Evolutionary conservation across 2,113 vertebrate species (phyloP), one percentile per base, ranked within the genome.

Genomic region (Colistium nudipinnis): DNA sequence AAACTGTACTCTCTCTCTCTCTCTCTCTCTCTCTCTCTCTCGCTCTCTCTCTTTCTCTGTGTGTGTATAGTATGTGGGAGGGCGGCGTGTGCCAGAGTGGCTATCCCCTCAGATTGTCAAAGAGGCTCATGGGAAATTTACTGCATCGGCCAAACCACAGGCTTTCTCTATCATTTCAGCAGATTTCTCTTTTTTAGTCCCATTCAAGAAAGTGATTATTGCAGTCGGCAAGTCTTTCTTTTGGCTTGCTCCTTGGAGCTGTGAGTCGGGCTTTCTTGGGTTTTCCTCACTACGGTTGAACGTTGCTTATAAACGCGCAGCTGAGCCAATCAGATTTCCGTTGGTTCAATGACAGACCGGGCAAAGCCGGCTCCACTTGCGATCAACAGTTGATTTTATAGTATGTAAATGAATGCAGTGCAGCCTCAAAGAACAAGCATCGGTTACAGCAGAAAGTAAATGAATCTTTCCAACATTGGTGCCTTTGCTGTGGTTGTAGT

Each of bases 131-230:
- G 87, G 85, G 88, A 89, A 88, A 93, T 77, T 78, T 87, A 85
- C 55, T 62, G 53, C 86, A 86, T 56, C 63, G 76, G 83, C 84
- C 79, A 93, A 91, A 90, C 87, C 91, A 76, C 90, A 92, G 75
- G 70, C 80, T 90, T 86, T 87, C 86, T 89, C 87, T 89, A 88
- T 92, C 88, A 91, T 92, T 92, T 92, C 86, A 91, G 86, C 81
- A 88, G 83, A 86, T 91, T 91, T 88, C 76, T 83, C 69, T 79
- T 86, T 89, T 90, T 85, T 75, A 63, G 79, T 83, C 74, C 64
- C 82, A 87, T 87, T 88, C 79, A 86, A 88, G 72, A 88, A 88
- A 84, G 81, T 66, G 61, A 82, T 83, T 89, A 84, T 88, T 67
- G 53, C 70, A 86, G 70, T 72, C 52, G 38, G 43, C 64, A n/a